Percentiles rank a stretch among this genome's conserved stretches.
phyloP scores from a whole-genome alignment of 2,888 invertebrate genomes.

The Trisateles emortualis region DNA sequence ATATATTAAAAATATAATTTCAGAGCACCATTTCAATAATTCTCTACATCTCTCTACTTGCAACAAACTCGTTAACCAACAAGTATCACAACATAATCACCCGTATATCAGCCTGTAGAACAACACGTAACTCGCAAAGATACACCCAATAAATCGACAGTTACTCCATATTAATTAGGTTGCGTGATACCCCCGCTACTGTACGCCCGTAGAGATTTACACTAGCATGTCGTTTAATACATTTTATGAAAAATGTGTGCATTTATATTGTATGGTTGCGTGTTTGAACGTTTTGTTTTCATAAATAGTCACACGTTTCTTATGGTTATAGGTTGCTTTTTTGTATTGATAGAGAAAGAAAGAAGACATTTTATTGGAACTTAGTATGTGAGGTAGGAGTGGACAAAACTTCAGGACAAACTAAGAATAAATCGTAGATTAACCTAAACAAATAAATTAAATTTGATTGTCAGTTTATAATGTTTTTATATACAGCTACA shows the following conservation, averaged over 20 bases:
- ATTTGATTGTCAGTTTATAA: no score
- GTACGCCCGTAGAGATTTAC: slow-evolving; percentile 69
- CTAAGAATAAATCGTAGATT: no score
- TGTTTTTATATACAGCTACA: no score
- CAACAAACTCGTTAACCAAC: neutral
- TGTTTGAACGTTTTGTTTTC: slow-evolving; percentile 49
- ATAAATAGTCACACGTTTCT: slow-evolving; percentile 34
- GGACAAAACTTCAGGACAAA: no score
- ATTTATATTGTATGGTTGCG: slow-evolving; percentile 55
- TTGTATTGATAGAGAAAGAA: slow-evolving; percentile 19
- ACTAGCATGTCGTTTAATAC: slow-evolving; percentile 70
- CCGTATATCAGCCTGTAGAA: slow-evolving; percentile 37
- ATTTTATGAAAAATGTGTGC: slow-evolving; percentile 72
- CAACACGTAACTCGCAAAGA: slow-evolving; percentile 45
- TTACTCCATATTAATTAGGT: slow-evolving; percentile 82
- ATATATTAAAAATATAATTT: no score
- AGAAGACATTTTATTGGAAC: no score
- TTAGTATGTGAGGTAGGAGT: no score
- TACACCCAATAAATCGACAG: slow-evolving; percentile 74
- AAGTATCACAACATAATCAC: slow-evolving; percentile 4
- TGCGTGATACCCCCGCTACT: slow-evolving; percentile 75
- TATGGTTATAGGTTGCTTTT: slow-evolving; percentile 2
- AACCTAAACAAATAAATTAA: no score
- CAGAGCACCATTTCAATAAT: no score
- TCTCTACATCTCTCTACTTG: no score